These are phyloP conservation scores for Dione juno DNA, from an alignment of 2,888 invertebrate species.

Conservation along the genomic window DNA sequence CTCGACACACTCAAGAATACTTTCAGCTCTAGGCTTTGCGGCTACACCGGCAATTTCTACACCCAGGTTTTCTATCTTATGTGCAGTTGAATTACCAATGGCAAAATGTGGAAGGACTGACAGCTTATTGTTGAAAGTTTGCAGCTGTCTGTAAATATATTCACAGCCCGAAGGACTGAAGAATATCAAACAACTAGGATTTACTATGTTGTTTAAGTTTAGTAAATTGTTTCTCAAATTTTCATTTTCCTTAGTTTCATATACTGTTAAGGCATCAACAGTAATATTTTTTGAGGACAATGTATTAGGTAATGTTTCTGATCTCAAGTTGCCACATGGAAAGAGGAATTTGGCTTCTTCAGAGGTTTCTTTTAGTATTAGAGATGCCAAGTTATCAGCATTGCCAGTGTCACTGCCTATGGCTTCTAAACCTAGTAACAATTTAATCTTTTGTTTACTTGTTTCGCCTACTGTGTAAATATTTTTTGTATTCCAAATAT, in stretches of 20 bases:
- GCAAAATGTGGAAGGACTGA: constrained; percentile 71
- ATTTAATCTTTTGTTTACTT: constrained; percentile 61
- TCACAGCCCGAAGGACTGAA: constrained; percentile 78
- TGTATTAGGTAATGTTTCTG: constrained; percentile 63
- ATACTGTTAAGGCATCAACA: constrained; percentile 68
- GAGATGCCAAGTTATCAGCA: constrained; percentile 66
- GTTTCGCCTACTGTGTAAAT: constrained; percentile 71
- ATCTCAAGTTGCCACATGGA: constrained; percentile 72
- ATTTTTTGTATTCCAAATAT: constrained; percentile 63
- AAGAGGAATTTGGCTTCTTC: constrained; percentile 64
- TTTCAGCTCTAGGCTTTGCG: constrained; percentile 60
- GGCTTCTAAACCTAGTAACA: constrained; percentile 66
- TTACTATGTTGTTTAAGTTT: constrained; percentile 55
- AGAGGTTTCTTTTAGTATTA: constrained; percentile 61
- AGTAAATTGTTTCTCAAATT: constrained; percentile 62
- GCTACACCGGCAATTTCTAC: constrained; percentile 75
- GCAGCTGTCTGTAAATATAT: constrained; percentile 71
- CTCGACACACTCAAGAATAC: constrained; percentile 60
- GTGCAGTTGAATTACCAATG: constrained; percentile 76
- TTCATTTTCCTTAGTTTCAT: constrained; percentile 73
- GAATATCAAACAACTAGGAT: constrained; percentile 70
- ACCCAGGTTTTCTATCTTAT: constrained; percentile 74
- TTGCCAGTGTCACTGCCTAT: constrained; percentile 64
- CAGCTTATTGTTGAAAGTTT: constrained; percentile 69
- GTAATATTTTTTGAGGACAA: constrained; percentile 56